Conservation (phyloP, 1,140 invertebrate species). For the Macrobrachium rosenbergii region DNA sequence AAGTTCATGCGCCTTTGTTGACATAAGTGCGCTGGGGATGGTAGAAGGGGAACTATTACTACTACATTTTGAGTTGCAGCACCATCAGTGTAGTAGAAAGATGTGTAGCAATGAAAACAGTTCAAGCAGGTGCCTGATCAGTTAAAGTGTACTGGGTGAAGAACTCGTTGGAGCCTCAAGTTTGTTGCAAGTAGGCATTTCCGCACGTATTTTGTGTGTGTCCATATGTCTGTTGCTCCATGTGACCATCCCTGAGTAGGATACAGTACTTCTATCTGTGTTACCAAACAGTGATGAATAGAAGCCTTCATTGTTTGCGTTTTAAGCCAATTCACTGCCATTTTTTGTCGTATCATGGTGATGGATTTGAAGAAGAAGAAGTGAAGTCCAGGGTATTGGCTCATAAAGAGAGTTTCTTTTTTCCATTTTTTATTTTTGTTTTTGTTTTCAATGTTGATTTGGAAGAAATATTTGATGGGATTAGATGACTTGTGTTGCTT, state of each 20-base stretch:
- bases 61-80: conserved; percentile 21
- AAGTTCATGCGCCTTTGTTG: conserved; percentile 32
- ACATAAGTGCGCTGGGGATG: conserved; percentile 13
- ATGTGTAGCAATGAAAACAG: conserved; percentile 4
- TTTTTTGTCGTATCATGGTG: conserved; percentile 62
- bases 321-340: conserved; percentile 65
- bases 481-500: conserved; percentile 50
- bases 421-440: too few relatives aligned
- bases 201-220: conserved; percentile 54
- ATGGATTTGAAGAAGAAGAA: conserved; percentile 37
- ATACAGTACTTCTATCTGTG: conserved; percentile 56
- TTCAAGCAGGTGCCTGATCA: conserved; percentile 43
- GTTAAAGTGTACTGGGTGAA: conserved; percentile 41
- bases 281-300: conserved; percentile 62
- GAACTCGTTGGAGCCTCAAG: conserved; percentile 52
- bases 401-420: conserved; percentile 24
- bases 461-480: conserved; percentile 37
- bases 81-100: conserved; percentile 27
- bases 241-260: conserved; percentile 59
- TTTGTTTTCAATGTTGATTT: conserved; percentile 29
- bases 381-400: conserved; percentile 51
- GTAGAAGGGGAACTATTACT: conserved; percentile 14
- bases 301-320: conserved; percentile 62
- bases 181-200: conserved; percentile 49
- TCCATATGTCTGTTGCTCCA: conserved; percentile 60